Base-by-base conservation (phyloP, 2,888 invertebrate species). In the Schizotus pectinicornis region DNA sequence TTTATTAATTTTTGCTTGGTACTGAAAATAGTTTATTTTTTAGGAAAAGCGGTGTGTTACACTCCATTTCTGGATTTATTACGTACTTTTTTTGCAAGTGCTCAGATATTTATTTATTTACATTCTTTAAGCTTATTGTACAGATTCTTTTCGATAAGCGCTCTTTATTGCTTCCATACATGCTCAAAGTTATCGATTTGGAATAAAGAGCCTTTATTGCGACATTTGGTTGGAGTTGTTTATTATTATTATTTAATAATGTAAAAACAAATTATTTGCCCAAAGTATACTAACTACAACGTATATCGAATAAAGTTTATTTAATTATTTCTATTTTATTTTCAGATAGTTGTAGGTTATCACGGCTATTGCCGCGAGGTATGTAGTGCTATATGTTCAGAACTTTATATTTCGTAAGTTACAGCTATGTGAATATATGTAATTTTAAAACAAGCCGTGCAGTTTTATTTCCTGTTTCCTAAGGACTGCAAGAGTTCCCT, bases 371-470 rank as follows among this genome's bases (percentile, higher is more conserved):
- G 66, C 67, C 61, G 67, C 63, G 64, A 64, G 60, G 56, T 64
- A 64, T 67, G 68, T 69, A 70, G 68, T 69, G 69, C 69, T 72
- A 67, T 66, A 70, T 68, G 67, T 69, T 71, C 70, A 74, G 63
- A 72, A 71, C 68, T 73, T 73, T 74, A 74, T 73, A 74, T 72
- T 74, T 73, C 70, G 64, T 74, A 71, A 74, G 67, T 70, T 72
- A 72, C 70, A 68, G 72, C 72, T 73, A 74, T 72, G 70, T 74
- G 73, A 74, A 74, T 74, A 74, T 69, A 74, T 72, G 68, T 73
- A 71, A 72, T 73, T 71, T 72, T 68, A 70, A 73, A 68, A 62
- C 51, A 31, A 32, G 22, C 22, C 22, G 3, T 22, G 3, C 22
- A 3, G 12, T 11, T 12, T 36, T 36, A 36, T 12, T 12, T 36